These are phyloP conservation scores for Acromyrmex echinatior DNA, from an alignment of 1,140 invertebrate genomes.

Conservation along the genomic window DNA sequence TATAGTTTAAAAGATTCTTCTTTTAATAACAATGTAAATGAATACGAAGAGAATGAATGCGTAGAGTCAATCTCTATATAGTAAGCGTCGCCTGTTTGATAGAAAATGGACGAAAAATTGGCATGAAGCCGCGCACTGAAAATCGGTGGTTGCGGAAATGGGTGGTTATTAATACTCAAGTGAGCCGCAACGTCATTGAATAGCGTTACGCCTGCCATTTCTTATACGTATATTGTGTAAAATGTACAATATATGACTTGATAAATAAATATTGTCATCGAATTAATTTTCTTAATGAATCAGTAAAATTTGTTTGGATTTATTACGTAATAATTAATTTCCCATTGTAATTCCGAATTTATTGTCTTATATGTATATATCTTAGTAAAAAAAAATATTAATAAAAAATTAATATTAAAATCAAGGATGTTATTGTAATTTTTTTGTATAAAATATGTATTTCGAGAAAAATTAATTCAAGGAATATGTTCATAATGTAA, in stretches of 20 bases:
- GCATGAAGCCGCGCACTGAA: neutral
- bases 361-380: neutral
- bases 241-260: slow-evolving; percentile 52
- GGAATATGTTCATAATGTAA: no score
- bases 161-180: slow-evolving; percentile 68
- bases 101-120: neutral
- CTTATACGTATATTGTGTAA: slow-evolving; percentile 34
- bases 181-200: slow-evolving; percentile 64
- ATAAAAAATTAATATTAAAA: neutral
- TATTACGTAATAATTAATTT: neutral
- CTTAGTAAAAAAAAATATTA: no score
- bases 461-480: neutral
- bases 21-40: neutral
- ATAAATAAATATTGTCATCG: slow-evolving; percentile 57
- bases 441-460: neutral
- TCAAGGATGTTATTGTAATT: neutral
- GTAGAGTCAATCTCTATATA: neutral
- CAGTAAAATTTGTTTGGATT: neutral
- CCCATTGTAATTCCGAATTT: neutral
- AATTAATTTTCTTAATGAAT: neutral
- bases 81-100: neutral
- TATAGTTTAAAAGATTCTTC: neutral
- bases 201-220: slow-evolving; percentile 49
- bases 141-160: slow-evolving; percentile 25
- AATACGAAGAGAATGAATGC: neutral